These are phyloP conservation scores for Actenoides lindsayi DNA, from an alignment of 2,113 vertebrate species.

Conservation along the genomic window DNA sequence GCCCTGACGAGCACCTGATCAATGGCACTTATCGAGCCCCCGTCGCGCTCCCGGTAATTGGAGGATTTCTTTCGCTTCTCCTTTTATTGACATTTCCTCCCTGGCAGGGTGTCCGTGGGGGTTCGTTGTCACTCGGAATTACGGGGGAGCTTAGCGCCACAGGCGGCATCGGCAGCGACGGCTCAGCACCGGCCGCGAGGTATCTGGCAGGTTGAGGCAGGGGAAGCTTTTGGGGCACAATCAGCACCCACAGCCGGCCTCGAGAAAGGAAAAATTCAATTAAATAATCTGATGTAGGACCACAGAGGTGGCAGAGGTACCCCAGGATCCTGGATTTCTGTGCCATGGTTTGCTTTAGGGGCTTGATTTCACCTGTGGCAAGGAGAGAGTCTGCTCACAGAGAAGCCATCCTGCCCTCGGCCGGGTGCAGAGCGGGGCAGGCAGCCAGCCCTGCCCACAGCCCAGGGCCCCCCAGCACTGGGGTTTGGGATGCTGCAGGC, in stretches of 20 bases:
- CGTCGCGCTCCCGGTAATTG: not conserved
- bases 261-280: not conserved
- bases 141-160: not conserved
- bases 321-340: fast-evolving
- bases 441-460: not conserved
- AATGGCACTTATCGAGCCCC: not conserved
- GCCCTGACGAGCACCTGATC: not conserved
- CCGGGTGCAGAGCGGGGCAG: not conserved
- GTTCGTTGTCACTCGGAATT: not conserved
- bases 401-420: not conserved
- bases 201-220: too few relatives aligned
- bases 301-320: not conserved
- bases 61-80: not conserved
- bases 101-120: not conserved
- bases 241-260: not conserved
- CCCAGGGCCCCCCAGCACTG: not conserved
- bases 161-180: fast-evolving
- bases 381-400: fast-evolving
- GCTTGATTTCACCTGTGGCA: not conserved
- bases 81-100: not conserved
- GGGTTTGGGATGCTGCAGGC: not conserved
- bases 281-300: fast-evolving
- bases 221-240: fast-evolving
- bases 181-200: fast-evolving
- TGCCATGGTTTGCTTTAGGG: not conserved